Evolutionary conservation across 2,113 vertebrate genomes (phyloP), one percentile per base, ranked within the genome.

Genomic region (Nettapus auritus): DNA sequence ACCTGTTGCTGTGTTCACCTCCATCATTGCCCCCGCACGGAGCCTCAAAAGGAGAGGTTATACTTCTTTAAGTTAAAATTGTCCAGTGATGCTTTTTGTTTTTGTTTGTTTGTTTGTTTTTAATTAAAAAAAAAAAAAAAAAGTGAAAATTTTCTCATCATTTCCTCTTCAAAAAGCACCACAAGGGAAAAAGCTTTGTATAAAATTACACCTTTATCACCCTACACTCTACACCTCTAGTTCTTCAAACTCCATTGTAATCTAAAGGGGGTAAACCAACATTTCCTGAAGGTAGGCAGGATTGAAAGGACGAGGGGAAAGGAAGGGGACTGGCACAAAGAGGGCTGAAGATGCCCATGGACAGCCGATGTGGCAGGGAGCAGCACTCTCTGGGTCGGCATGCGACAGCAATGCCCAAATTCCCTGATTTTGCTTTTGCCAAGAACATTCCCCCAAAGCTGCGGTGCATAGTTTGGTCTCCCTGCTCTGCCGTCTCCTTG

Each of bases 391-490:
- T 29, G 44, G 29, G 14, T 0, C 1, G 2, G 42, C 69, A 89
- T 50, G 34, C 13, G 10, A 31, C 52, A 71, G 34, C 26, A 48
- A 48, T 48, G 46, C 69, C 19, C 69, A 38, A 21, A 19, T 29
- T 36, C 34, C 26, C 69, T 53, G 42, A 23, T 64, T 28, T 6
- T 11, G 13, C 14, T 69, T 48, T 48, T 17, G 13, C 16, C 19
- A 38, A 53, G 18, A 40, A 69, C 53, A 79, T 6, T 3, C 5
- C 33, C 67, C 66, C 50, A 36, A 38, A 82, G 22, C 42, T 83
- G 70, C 7, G 0, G 19, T 31, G 6, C 3, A 1, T 4, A 0
- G 0, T 28, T 76, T 50, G 8, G 11, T 52, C 66, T 71, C 64
- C 25, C 11, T 46, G 20, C 3, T 6, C 62, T 76, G 63, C 78